These are phyloP conservation scores for Episyrphus balteatus DNA, from an alignment of 1,140 invertebrate species.

Conservation along the genomic window DNA sequence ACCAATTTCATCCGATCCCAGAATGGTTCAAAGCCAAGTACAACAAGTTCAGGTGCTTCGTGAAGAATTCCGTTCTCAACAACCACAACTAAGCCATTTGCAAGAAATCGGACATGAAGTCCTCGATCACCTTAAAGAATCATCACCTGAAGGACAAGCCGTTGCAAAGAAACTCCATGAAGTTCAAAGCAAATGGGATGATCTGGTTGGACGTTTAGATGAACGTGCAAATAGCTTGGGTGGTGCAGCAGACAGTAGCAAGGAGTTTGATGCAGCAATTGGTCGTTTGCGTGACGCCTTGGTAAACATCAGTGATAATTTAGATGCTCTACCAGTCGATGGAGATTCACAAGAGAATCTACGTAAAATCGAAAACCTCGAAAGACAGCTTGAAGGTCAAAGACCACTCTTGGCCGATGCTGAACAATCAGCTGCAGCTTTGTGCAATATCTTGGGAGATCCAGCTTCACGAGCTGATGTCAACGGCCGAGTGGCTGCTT, in stretches of 20 bases:
- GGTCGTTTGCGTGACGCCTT: slow-evolving; percentile 68
- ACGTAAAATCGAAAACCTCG: slow-evolving; percentile 72
- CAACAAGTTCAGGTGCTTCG: slow-evolving; percentile 87
- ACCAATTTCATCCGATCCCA: slow-evolving; percentile 85
- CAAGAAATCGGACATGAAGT: slow-evolving; percentile 69
- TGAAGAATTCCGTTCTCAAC: slow-evolving; percentile 84
- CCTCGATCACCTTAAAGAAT: slow-evolving; percentile 54
- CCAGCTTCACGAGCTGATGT: slow-evolving; percentile 82
- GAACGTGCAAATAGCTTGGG: slow-evolving; percentile 72
- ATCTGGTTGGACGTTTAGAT: slow-evolving; percentile 62
- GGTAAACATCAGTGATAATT: slow-evolving; percentile 72
- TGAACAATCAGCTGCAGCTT: slow-evolving; percentile 71
- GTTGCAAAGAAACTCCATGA: slow-evolving; percentile 53
- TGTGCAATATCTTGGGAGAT: slow-evolving; percentile 84
- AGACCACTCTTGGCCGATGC: slow-evolving; percentile 76
- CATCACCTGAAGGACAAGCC: slow-evolving; percentile 62
- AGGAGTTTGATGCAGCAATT: slow-evolving; percentile 80
- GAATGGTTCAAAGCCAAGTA: slow-evolving; percentile 89
- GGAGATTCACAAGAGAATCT: slow-evolving; percentile 80
- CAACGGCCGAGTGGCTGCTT: slow-evolving; percentile 69
- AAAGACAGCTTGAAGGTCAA: slow-evolving; percentile 77
- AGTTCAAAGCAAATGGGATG: slow-evolving; percentile 66
- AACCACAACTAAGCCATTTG: slow-evolving; percentile 77
- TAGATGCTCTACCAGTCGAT: slow-evolving; percentile 71
- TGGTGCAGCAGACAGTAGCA: slow-evolving; percentile 76